Evolutionary conservation across 2,797 vertebrate species (phyloP), one percentile per base, ranked within the genome.

Genomic region (Phalanger gymnotis): DNA sequence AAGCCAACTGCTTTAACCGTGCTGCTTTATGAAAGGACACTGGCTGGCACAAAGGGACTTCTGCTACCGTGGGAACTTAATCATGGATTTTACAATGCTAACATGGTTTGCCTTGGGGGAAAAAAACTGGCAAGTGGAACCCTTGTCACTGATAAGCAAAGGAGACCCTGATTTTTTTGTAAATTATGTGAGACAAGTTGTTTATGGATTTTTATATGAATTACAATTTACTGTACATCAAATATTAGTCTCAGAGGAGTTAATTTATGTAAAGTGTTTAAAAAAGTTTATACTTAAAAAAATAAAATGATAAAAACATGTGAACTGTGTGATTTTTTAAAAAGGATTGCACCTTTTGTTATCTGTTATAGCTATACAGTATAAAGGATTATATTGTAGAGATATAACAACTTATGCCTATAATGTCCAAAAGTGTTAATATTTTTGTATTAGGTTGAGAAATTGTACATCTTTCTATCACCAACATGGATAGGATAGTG

Each of bases 251-350:
- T 99, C 99, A 99, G 99, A 99, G 99, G 99, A 99, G 99, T 99
- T 99, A 99, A 99, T 99, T 99, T 99, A 99, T 99, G 99, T 99
- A 99, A 99, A 99, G 99, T 99, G 99, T 99, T 99, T 99, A 99
- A 99, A 99, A 99, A 99, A 98, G 98, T 99, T 99, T 99, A 99
- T 99, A 99, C 99, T 99, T 99, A 99, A 99, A 98, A n/a, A 98
- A 99, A 99, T 99, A 99, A 99, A 99, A 99, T 94, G 98, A 99
- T 99, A 99, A 99, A 99, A 99, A 99, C 98, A 99, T 98, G 99
- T 99, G 98, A 99, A 98, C 98, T 97, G 99, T 99, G 99, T 99
- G 98, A 98, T 99, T 99, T 99, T 99, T 99, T 98, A 98, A 98
- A 98, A 98, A 98, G 98, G 98, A 99, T 98, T 99, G 98, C 98